Conservation (phyloP, 2,888 invertebrate species). For the Meganola albula region DNA sequence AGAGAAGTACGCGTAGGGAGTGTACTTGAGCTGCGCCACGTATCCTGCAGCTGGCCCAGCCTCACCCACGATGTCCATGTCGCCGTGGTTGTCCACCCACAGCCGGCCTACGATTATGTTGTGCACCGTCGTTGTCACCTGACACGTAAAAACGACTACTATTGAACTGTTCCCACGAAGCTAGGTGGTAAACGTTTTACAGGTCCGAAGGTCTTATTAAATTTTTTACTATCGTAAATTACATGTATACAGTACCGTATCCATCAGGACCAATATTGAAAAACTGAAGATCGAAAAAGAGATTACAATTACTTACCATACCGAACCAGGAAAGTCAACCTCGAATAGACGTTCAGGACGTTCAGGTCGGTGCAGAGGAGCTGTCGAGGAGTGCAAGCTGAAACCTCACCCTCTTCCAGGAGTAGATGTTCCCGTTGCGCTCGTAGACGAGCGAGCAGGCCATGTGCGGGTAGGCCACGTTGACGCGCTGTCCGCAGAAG, state of each 20-base stretch:
- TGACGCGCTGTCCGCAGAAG: conserved; percentile 96
- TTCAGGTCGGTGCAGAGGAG: too few species aligned
- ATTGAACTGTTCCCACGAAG: too few species aligned
- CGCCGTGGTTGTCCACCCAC: conserved; percentile 99
- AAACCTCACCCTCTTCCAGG: conserved; percentile 82
- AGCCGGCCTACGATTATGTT: conserved; percentile 99
- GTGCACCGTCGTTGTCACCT: conserved; percentile 98
- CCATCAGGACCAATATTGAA: too few species aligned
- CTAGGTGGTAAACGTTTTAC: too few species aligned
- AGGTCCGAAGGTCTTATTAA: too few species aligned
- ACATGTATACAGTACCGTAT: too few species aligned
- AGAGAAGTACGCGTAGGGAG: conserved; percentile 99
- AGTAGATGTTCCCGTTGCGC: conserved; percentile 89
- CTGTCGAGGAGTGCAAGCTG: too few species aligned
- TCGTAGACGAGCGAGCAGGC: conserved; percentile 76
- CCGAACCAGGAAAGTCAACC: too few species aligned
- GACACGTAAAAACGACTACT: conserved; percentile 5
- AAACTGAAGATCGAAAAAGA: too few species aligned
- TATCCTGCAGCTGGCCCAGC: conserved; percentile 91
- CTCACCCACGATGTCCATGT: conserved; percentile 95
- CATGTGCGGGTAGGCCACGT: conserved; percentile 81
- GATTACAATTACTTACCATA: too few species aligned
- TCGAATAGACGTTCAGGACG: too few species aligned
- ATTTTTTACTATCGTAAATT: too few species aligned
- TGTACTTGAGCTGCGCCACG: conserved; percentile 97